Base-by-base conservation (phyloP, 1,140 invertebrate genomes). In the Drosophila bifasciata region DNA sequence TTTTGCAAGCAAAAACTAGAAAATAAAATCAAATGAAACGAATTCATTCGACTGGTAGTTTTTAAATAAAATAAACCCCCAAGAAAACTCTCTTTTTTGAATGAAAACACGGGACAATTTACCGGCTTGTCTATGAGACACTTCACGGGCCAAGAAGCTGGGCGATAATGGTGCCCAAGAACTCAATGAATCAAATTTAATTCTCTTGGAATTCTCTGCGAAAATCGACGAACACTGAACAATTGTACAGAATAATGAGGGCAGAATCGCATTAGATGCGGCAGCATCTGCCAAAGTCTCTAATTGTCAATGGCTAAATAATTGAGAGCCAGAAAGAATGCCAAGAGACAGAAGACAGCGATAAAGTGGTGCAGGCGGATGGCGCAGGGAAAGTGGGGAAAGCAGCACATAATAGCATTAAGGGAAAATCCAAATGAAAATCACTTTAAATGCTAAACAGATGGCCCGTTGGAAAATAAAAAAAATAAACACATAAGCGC, bases 231-330 rank as follows among this genome's bases (percentile, higher is more conserved):
- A 40, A 39, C 61, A 71, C 49, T 51, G 69, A 70, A 44, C 73
- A 67, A 58, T 62, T 67, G 67, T 28, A 25, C 41, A 17, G 67
- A 52, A 48, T 52, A 69, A 75, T 67, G 63, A 59, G 53, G 53
- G 71, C 64, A 16, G 63, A 79, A 80, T 66, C 41, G 64, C 71
- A 70, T 76, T 79, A 48, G 51, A 43, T 41, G 45, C 49, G 46
- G 51, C 55, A 75, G 56, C 74, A 53, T 51, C 52, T 62, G 41
- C 60, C 19, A 70, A 83, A 69, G 66, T 69, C 66, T 69, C 74
- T 81, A 81, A 83, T 81, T 81, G 80, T 78, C 79, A 78, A 81
- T 74, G 68, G 79, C 68, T 57, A 83, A 83, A 77, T 83, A 83
- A 81, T 77, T 81, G 62, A 83, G 64, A 69, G 71, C 58, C 19